Conservation (phyloP, 2,888 invertebrate species). For the Tyria jacobaeae region DNA sequence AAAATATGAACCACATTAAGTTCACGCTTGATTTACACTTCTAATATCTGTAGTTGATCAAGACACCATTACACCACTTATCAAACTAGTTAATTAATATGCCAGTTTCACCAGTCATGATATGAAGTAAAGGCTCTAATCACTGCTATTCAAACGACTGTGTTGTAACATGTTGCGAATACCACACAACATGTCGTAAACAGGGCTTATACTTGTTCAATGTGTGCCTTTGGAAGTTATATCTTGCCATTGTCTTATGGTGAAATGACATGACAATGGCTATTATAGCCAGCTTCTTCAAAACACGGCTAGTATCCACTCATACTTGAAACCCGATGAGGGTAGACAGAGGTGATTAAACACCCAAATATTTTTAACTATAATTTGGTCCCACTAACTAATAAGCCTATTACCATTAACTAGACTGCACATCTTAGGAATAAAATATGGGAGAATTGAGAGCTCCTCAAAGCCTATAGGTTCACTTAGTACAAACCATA, state of each 20-base stretch:
- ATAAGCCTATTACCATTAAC: too few species aligned
- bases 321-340: too few species aligned
- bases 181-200: slow-evolving; percentile 8
- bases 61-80: not conserved
- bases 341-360: too few species aligned
- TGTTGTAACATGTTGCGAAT: slow-evolving; percentile 11
- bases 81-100: not conserved
- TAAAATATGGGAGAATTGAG: too few species aligned
- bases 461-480: too few species aligned
- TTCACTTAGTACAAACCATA: too few species aligned
- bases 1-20: not conserved
- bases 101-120: slow-evolving; percentile 9
- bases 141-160: not conserved
- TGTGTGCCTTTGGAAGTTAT: slow-evolving; percentile 1
- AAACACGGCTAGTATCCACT: not conserved
- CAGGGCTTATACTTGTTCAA: not conserved
- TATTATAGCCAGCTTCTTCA: not conserved
- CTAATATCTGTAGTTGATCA: not conserved
- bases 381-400: too few species aligned
- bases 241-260: slow-evolving; percentile 1
- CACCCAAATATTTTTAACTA: too few species aligned
- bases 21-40: not conserved
- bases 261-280: not conserved
- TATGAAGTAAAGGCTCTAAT: slow-evolving; percentile 11
- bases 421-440: too few species aligned